Evolutionary conservation across 2,113 vertebrate genomes (phyloP).

Genomic region (Nipponia nippon): DNA sequence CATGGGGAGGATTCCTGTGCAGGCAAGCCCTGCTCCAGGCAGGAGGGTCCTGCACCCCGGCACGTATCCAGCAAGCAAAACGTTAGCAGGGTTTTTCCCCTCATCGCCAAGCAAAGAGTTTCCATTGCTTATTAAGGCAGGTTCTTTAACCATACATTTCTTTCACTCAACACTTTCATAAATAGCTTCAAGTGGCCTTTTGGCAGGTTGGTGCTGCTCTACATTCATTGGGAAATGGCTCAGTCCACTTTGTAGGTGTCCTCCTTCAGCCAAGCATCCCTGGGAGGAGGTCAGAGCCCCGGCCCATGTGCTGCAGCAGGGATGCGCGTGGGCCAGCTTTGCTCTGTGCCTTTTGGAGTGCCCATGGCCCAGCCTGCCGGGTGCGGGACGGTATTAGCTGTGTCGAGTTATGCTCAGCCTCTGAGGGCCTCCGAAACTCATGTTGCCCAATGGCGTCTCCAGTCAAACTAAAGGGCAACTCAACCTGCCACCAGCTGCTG

Average conservation of each 20-base stretch:
- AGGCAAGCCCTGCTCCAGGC: background rate
- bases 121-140: background rate
- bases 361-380: background rate
- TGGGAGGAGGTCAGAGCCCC: background rate
- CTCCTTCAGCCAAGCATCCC: background rate
- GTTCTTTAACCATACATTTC: background rate
- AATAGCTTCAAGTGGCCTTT: background rate
- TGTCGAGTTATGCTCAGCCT: background rate
- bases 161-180: background rate
- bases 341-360: background rate
- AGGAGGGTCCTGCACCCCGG: rapidly evolving
- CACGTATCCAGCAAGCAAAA: background rate
- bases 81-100: background rate
- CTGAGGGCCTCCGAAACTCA: background rate
- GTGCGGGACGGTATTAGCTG: background rate
- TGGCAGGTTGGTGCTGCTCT: background rate
- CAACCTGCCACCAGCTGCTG: background rate
- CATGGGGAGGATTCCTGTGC: background rate
- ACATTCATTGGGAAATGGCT: background rate
- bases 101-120: rapidly evolving
- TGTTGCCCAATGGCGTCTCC: rapidly evolving
- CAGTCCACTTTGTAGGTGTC: background rate
- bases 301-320: rapidly evolving
- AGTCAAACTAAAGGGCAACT: background rate
- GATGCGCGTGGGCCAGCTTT: rapidly evolving